Base-by-base conservation (phyloP, 2,888 invertebrate genomes). In the Ectropis crepuscularia region DNA sequence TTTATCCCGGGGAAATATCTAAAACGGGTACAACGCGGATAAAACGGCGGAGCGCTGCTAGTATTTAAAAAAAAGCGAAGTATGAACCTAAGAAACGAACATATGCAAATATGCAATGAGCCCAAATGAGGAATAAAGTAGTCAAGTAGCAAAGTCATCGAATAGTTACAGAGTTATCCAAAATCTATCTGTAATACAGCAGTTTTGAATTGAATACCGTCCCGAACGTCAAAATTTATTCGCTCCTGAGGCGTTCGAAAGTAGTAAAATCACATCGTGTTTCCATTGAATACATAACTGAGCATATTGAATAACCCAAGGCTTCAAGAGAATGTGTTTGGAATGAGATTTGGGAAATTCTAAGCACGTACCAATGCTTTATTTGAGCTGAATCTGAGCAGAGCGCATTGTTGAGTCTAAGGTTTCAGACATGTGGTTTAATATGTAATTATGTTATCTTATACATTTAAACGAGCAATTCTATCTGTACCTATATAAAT, bases 341-440 rank as follows among this genome's bases (percentile, higher is more conserved):
- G 74, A 77, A 73, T 77, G 71, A 69, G 73, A 77, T 77, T 79
- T 76, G 70, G 63, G 58, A 71, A 78, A 81, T 78, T 80, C 78
- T 59, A 53, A 67, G 65, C 80, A 77, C 79, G 79, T 78, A 61
- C 70, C 72, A 70, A 74, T 79, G 76, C 67, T 73, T 77, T 70
- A 69, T 76, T 73, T 69, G 55, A 63, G 58, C 57, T 62, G 63
- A 65, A 64, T 69, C 63, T 60, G 59, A 57, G 63, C 36, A 61
- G 54, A n/a, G 41, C 43, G 60, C 60, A 69, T 46, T 55, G 48
- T 58, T 58, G 60, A 53, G 53, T 61, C 16, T 54, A 36, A 53
- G 42, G 42, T 11, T 38, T n/a, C 8, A n/a, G 36, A 36, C 28
- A 12, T 16, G n/a, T 12, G 12, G 9, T n/a, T 2, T n/a, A 6